A percentile compares a stretch with the other conserved stretches of the same genome.
Evolutionary conservation across 2,888 invertebrate genomes (phyloP).

Genomic region (Xestia xanthographa): DNA sequence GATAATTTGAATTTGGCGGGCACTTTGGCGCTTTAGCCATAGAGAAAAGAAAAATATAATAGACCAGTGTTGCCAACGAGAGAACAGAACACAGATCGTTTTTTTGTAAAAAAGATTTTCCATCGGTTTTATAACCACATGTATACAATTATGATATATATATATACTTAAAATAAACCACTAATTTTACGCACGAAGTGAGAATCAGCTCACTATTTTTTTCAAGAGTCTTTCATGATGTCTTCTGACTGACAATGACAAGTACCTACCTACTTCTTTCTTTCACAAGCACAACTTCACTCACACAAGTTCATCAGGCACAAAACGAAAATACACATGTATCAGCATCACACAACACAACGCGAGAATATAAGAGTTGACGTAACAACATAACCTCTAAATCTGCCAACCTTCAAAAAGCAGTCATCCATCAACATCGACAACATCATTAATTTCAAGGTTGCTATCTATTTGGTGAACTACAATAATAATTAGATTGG

Average conservation of each 20-base stretch:
- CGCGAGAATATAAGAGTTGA: not conserved
- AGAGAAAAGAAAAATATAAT: too few species aligned
- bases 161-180: not conserved
- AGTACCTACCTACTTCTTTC: not conserved
- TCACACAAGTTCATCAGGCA: not conserved
- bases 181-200: not conserved
- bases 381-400: conserved; percentile 37
- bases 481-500: conserved; percentile 42
- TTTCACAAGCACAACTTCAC: not conserved
- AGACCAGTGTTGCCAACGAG: not conserved
- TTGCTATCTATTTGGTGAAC: conserved; percentile 32
- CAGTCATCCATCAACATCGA: conserved; percentile 27
- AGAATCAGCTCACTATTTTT: not conserved
- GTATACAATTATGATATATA: too few species aligned
- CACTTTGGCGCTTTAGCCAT: not conserved
- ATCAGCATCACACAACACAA: not conserved
- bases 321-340: not conserved
- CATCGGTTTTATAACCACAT: not conserved
- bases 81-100: not conserved
- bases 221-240: not conserved
- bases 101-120: not conserved
- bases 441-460: conserved; percentile 57
- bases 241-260: not conserved
- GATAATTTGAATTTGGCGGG: not conserved
- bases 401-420: conserved; percentile 33